These are phyloP conservation scores for Amaurobius ferox DNA, from an alignment of 2,888 invertebrate species.

Conservation along the genomic window DNA sequence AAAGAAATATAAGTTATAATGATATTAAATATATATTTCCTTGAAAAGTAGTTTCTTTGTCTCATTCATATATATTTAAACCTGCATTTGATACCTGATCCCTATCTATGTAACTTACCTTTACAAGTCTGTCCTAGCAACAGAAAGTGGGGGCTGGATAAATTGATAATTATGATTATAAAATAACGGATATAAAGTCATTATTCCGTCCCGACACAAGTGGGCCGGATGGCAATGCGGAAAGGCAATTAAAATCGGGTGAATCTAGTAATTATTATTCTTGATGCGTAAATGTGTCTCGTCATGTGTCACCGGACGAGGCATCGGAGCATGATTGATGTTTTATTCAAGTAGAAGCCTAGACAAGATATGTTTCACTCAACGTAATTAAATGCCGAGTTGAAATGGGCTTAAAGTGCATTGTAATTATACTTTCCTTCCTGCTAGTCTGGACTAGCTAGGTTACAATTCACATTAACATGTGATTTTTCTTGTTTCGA, in stretches of 20 bases:
- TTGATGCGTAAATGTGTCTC: constrained; percentile 42
- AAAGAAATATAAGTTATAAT: too few relatives aligned
- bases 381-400: constrained; percentile 59
- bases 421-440: neutral
- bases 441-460: neutral
- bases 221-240: constrained; percentile 23
- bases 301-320: constrained; percentile 57
- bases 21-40: too few relatives aligned
- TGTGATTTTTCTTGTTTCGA: too few relatives aligned
- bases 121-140: too few relatives aligned
- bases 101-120: too few relatives aligned
- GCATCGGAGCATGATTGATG: constrained; percentile 68
- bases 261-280: constrained; percentile 54
- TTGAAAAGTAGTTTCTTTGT: too few relatives aligned
- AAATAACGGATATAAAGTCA: constrained; percentile 32
- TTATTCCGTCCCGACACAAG: constrained; percentile 22
- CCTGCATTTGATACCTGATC: too few relatives aligned
- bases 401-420: constrained; percentile 14
- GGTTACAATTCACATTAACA: too few relatives aligned
- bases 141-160: neutral
- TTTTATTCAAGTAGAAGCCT: constrained; percentile 63
- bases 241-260: constrained; percentile 41
- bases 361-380: constrained; percentile 60
- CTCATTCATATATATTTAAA: too few relatives aligned
- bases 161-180: constrained; percentile 27